Evolutionary conservation across 2,113 vertebrate species (phyloP).

Genomic region (Thamnaconus septentrionalis): DNA sequence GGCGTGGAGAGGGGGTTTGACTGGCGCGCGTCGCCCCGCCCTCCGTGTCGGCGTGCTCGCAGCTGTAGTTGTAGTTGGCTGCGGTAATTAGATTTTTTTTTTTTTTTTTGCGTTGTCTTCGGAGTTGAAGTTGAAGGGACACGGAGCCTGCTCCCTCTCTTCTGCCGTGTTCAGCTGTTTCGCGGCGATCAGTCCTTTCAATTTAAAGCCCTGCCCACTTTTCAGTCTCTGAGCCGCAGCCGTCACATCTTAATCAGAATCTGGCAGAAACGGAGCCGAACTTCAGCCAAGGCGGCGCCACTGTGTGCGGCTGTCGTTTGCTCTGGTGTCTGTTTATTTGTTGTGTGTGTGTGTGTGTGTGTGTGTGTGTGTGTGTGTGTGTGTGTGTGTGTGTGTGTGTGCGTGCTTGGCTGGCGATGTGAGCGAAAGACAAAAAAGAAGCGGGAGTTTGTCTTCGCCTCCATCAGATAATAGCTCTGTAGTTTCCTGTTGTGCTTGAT

Average conservation of each 20-base stretch:
- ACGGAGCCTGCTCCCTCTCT: background rate
- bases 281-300: no score
- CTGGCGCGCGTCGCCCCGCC: background rate
- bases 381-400: no score
- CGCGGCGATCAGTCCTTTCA: slow-evolving; percentile 15
- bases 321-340: slow-evolving; percentile 1
- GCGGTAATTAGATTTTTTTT: slow-evolving; percentile 19
- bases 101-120: slow-evolving; percentile 1
- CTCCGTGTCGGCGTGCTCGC: slow-evolving; percentile 2
- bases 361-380: no score
- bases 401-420: no score
- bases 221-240: slow-evolving; percentile 4
- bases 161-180: slow-evolving; percentile 1
- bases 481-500: slow-evolving; percentile 4
- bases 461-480: slow-evolving; percentile 2
- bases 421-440: background rate
- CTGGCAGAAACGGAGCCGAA: slow-evolving; percentile 4
- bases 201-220: slow-evolving; percentile 14
- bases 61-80: slow-evolving; percentile 5
- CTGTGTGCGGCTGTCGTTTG: background rate
- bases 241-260: slow-evolving; percentile 3
- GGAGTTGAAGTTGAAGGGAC: background rate
- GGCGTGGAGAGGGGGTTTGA: background rate
- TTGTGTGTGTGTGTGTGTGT: background rate
- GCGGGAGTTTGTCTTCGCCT: background rate